Conservation (phyloP, 2,888 invertebrate genomes). For the Spisula solida region DNA sequence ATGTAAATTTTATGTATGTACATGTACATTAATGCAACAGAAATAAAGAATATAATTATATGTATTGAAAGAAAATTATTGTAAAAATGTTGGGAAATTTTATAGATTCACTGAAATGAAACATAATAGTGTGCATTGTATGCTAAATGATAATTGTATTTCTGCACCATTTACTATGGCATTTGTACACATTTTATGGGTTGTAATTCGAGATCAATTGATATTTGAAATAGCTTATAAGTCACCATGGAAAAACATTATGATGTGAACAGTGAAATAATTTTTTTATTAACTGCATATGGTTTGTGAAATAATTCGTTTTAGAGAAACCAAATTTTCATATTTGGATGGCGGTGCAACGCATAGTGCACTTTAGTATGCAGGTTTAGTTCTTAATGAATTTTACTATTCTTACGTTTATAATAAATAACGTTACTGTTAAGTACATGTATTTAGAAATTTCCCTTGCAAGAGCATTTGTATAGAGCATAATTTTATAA, state of each 20-base stretch:
- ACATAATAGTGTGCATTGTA: neutral
- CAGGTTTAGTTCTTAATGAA: no score
- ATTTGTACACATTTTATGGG: neutral
- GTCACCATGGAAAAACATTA: neutral
- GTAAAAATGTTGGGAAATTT: neutral
- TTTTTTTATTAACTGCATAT: neutral
- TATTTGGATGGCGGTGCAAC: neutral
- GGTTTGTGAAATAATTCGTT: constrained; percentile 1
- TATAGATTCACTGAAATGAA: neutral
- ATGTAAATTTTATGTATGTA: no score
- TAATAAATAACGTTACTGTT: no score
- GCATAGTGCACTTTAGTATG: neutral
- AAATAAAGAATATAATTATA: no score
- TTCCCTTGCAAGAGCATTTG: no score
- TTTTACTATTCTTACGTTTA: no score
- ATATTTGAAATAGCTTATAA: neutral
- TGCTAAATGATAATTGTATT: neutral
- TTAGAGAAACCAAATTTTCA: neutral
- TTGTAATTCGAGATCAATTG: neutral
- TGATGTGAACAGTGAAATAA: neutral
- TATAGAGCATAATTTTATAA: no score
- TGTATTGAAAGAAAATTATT: neutral
- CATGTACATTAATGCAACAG: no score
- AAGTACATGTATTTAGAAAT: no score
- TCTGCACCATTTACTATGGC: neutral